Conservation (phyloP, 2,113 vertebrate genomes). For the Grus americana region DNA sequence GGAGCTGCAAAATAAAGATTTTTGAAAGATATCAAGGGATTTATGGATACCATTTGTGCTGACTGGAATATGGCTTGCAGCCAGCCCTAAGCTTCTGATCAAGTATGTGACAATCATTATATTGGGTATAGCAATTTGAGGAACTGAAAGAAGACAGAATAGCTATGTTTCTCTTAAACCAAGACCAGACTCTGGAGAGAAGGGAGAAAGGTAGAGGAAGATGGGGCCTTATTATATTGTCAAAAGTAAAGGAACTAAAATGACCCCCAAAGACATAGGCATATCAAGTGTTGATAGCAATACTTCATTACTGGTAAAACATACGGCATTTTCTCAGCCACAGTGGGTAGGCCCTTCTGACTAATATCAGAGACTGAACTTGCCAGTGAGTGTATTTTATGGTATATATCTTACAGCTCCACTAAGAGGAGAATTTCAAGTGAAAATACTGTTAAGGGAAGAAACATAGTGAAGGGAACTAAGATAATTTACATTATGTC, state of each 20-base stretch:
- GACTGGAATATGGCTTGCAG: background rate
- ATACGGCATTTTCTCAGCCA: background rate
- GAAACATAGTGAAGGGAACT: background rate
- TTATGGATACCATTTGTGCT: background rate
- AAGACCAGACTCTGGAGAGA: background rate
- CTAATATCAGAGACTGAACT: background rate
- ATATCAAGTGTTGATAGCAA: background rate
- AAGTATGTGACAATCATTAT: background rate
- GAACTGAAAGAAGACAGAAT: background rate
- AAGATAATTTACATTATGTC: conserved; percentile 25
- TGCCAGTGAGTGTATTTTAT: background rate
- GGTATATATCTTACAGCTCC: background rate
- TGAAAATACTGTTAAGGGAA: conserved; percentile 8
- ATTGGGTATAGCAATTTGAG: background rate
- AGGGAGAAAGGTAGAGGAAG: background rate
- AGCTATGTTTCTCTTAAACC: background rate
- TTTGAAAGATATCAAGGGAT: background rate
- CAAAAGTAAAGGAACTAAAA: background rate
- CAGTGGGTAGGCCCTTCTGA: background rate
- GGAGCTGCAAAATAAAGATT: background rate
- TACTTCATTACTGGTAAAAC: background rate
- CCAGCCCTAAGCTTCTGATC: background rate
- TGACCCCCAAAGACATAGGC: background rate
- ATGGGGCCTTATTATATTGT: background rate
- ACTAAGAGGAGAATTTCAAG: conserved; percentile 3